These are phyloP conservation scores for Momotus momota DNA, from an alignment of 2,797 vertebrate species.

Conservation along the genomic window DNA sequence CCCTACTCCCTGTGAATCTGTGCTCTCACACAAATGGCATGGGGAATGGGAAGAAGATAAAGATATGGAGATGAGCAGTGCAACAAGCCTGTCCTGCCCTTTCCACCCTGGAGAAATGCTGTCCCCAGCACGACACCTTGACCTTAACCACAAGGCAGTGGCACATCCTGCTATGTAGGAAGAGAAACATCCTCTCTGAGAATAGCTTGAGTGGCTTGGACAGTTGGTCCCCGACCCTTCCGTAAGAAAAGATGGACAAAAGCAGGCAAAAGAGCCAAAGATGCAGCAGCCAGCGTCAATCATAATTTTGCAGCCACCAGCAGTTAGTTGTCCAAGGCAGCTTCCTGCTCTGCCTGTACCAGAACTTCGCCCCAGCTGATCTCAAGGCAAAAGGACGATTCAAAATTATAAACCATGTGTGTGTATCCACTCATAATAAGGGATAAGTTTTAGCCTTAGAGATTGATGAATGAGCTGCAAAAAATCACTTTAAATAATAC, in stretches of 20 bases:
- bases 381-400: neutral
- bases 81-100: neutral
- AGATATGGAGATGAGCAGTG: neutral
- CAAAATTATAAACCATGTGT: neutral
- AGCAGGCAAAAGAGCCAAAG: neutral
- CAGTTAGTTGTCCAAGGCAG: neutral
- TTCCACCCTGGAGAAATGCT: neutral
- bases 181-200: rapidly evolving
- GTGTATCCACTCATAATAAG: neutral
- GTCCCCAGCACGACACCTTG: too few species aligned
- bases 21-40: neutral
- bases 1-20: neutral
- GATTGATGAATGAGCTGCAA: neutral
- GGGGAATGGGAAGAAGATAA: neutral
- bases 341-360: neutral
- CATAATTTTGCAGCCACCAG: neutral
- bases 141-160: neutral
- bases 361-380: neutral
- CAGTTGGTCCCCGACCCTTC: rapidly evolving
- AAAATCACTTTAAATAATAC: neutral
- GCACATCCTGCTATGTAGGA: neutral
- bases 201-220: neutral
- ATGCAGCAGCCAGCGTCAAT: rapidly evolving
- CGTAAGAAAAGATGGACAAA: neutral
- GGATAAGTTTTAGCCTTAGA: neutral